These are phyloP conservation scores for Eupsilia transversa DNA, from an alignment of 2,888 invertebrate species.

Conservation along the genomic window DNA sequence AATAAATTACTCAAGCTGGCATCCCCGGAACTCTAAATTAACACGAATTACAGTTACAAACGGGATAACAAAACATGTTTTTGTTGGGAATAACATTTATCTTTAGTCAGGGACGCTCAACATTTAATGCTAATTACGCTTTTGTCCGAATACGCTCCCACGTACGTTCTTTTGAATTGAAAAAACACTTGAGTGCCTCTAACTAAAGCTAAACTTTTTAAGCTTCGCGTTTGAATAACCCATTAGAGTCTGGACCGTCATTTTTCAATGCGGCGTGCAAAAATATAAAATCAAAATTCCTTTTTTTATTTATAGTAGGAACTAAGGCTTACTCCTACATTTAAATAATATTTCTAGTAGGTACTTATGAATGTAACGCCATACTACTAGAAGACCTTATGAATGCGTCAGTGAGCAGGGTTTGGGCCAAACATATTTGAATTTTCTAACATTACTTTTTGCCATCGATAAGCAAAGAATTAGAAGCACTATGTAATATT, in stretches of 20 bases:
- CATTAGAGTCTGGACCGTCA: constrained; percentile 26
- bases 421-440: background rate
- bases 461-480: no score
- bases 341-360: background rate
- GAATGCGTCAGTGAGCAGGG: background rate
- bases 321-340: background rate
- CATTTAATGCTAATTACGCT: constrained; percentile 45
- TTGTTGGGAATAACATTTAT: constrained; percentile 57
- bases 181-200: constrained; percentile 24
- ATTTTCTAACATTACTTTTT: background rate
- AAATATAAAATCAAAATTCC: background rate
- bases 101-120: constrained; percentile 39
- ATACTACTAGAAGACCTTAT: background rate
- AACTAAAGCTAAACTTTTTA: constrained; percentile 31
- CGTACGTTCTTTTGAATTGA: constrained; percentile 37
- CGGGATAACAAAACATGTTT: constrained; percentile 57
- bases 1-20: constrained; percentile 61
- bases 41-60: constrained; percentile 52
- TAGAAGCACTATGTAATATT: no score
- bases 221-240: constrained; percentile 31
- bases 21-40: constrained; percentile 57
- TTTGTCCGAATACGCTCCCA: constrained; percentile 31
- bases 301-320: constrained; percentile 11
- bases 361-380: background rate
- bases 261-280: constrained; percentile 24